Evolutionary conservation across 2,797 vertebrate genomes (phyloP).

Genomic region (Sarcoramphus papa): DNA sequence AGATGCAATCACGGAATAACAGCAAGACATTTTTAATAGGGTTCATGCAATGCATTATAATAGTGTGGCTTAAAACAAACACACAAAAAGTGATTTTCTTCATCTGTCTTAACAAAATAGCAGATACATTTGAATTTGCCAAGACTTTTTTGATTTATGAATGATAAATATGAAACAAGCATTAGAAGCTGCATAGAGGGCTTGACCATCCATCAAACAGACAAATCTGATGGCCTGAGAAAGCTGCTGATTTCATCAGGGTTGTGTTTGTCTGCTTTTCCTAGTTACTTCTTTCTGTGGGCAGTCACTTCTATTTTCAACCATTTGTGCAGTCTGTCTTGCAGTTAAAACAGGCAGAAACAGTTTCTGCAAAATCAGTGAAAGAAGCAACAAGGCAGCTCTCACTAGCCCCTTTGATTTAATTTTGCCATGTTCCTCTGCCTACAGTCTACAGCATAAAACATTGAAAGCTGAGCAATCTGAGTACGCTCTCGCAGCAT

Average conservation of each 20-base stretch:
- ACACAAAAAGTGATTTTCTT: background rate
- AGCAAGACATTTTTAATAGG: background rate
- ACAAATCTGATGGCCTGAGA: background rate
- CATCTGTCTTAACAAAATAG: background rate
- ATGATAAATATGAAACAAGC: background rate
- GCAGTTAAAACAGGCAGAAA: background rate
- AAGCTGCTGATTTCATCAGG: background rate
- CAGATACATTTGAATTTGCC: background rate
- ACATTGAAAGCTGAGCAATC: background rate
- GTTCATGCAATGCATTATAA: background rate
- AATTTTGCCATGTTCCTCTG: background rate
- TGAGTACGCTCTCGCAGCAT: accelerated
- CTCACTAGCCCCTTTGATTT: background rate
- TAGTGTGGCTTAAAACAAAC: background rate
- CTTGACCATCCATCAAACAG: background rate
- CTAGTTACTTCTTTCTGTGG: background rate
- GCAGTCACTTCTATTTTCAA: background rate
- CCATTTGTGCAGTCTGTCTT: background rate
- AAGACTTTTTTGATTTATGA: background rate
- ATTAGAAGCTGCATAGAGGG: background rate
- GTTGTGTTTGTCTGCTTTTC: background rate
- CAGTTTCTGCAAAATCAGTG: background rate
- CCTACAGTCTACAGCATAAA: background rate
- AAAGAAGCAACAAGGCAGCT: background rate
- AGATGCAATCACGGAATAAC: background rate